Evolutionary conservation across 2,113 vertebrate genomes (phyloP).

Genomic region (Gobio gobio): DNA sequence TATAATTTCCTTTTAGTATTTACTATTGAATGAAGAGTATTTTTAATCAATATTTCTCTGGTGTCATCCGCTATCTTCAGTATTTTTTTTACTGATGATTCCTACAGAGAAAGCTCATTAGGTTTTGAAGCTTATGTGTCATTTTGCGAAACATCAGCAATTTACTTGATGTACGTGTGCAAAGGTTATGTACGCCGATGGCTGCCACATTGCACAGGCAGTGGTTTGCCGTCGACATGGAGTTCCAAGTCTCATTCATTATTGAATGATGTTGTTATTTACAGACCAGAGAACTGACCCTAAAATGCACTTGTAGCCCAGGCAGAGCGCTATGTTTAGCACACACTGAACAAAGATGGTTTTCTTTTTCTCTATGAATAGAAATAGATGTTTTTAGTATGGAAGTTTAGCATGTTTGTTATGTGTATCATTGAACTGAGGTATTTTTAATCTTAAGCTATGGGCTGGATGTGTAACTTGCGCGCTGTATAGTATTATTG

Average conservation of each 20-base stretch:
- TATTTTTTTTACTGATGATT: background rate
- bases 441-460: background rate
- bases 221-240: constrained; percentile 11
- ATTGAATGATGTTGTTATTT: constrained; percentile 59
- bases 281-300: constrained; percentile 43
- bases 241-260: constrained; percentile 50
- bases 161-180: too few species aligned
- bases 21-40: background rate
- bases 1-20: background rate
- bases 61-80: background rate
- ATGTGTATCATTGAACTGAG: background rate
- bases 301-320: constrained; percentile 33
- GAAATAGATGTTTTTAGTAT: background rate
- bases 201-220: constrained; percentile 27
- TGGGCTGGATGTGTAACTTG: background rate
- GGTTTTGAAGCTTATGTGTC: background rate
- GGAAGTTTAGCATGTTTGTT: background rate
- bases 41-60: background rate
- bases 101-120: background rate
- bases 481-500: background rate
- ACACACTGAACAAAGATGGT: background rate
- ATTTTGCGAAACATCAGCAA: background rate
- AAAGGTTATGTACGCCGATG: background rate
- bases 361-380: background rate
- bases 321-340: background rate